These are phyloP conservation scores for Ornithoptera priamus DNA, from an alignment of 2,888 invertebrate species.

Conservation along the genomic window DNA sequence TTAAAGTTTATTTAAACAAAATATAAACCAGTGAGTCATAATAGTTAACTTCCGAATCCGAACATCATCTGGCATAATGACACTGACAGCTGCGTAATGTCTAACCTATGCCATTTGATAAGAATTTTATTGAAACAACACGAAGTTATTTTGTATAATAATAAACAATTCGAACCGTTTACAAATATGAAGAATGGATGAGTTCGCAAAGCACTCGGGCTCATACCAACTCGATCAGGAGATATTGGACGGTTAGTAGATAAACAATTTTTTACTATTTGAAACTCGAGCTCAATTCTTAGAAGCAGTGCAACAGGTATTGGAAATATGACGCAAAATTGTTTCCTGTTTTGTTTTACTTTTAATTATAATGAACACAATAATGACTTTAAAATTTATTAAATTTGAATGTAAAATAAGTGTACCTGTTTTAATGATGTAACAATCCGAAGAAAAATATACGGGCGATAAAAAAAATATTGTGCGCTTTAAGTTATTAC, in stretches of 20 bases:
- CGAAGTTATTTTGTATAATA: conserved; percentile 49
- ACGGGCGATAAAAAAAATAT: background rate
- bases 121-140: conserved; percentile 43
- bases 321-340: conserved; percentile 52
- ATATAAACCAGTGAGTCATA: background rate
- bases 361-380: conserved; percentile 21
- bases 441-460: conserved; percentile 3
- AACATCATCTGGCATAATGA: conserved; percentile 20
- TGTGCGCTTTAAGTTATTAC: background rate
- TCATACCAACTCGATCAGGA: conserved; percentile 74
- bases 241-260: conserved; percentile 65
- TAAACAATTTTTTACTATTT: conserved; percentile 30
- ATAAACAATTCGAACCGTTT: conserved; percentile 52
- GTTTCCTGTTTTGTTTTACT: conserved; percentile 37
- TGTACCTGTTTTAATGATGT: conserved; percentile 10
- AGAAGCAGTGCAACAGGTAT: conserved; percentile 51
- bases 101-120: conserved; percentile 32
- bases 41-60: background rate
- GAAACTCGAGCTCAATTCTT: conserved; percentile 41
- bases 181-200: conserved; percentile 79
- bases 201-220: conserved; percentile 69
- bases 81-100: conserved; percentile 32
- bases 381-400: background rate
- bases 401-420: background rate
- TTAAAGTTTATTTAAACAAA: no score